Percentiles rank a stretch among this genome's conserved stretches.
Evolutionary conservation across 2,797 vertebrate genomes (phyloP).

Genomic region (Mus spretus): DNA sequence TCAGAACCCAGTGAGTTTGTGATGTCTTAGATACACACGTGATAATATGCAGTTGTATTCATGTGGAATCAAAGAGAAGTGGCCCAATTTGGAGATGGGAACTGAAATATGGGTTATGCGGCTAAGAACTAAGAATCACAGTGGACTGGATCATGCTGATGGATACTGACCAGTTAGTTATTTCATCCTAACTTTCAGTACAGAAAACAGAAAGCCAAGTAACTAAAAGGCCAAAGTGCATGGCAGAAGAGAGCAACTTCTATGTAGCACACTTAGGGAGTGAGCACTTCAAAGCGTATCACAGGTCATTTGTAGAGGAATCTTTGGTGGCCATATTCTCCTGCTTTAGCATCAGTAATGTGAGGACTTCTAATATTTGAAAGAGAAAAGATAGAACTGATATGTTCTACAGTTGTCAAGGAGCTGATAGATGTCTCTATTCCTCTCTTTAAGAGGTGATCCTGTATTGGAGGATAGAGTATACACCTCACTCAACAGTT

Average conservation of each 20-base stretch:
- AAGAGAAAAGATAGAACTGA: constrained; percentile 38
- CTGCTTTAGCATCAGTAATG: background rate
- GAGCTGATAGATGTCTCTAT: background rate
- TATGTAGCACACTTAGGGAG: constrained; percentile 1
- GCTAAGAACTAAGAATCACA: background rate
- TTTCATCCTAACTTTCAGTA: constrained; percentile 46
- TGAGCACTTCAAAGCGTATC: background rate
- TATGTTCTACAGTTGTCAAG: constrained; percentile 23
- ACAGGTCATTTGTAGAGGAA: background rate
- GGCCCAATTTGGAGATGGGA: constrained; percentile 35
- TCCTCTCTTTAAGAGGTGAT: background rate
- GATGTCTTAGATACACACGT: background rate
- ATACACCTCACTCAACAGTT: constrained; percentile 3
- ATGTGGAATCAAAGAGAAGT: background rate
- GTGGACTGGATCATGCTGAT: background rate
- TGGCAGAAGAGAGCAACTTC: background rate
- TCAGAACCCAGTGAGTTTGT: background rate
- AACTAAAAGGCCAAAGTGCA: constrained; percentile 5
- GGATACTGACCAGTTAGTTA: constrained; percentile 18
- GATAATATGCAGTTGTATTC: background rate
- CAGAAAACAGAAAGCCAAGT: constrained; percentile 48
- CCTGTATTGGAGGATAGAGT: background rate
- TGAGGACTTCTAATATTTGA: background rate
- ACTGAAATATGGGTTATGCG: background rate
- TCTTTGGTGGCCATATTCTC: background rate